Evolutionary conservation across 2,888 invertebrate genomes (phyloP).

Genomic region (Drosophila prostipennis): DNA sequence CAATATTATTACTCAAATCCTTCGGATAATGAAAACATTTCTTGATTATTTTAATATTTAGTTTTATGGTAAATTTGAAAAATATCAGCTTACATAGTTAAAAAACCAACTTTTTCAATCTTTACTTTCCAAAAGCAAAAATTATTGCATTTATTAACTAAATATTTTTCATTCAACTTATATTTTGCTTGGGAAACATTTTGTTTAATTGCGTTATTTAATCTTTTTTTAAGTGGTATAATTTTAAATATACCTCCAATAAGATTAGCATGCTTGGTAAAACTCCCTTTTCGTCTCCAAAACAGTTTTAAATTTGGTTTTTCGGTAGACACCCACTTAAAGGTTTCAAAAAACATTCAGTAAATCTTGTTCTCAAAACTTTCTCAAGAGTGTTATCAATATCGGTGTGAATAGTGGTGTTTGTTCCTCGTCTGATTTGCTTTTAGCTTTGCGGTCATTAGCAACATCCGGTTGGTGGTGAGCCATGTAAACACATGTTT

Average conservation of each 20-base stretch:
- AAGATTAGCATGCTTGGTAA: background rate
- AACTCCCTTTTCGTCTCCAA: background rate
- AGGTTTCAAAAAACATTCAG: background rate
- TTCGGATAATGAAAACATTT: background rate
- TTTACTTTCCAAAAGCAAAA: too few species aligned
- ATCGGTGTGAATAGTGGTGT: slow-evolving; percentile 22
- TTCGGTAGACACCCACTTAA: background rate
- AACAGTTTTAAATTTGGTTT: background rate
- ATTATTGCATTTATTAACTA: too few species aligned
- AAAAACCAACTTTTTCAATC: too few species aligned
- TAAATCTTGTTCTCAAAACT: background rate
- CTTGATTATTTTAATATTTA: too few species aligned
- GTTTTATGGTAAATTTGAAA: too few species aligned
- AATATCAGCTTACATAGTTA: too few species aligned
- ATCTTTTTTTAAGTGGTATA: background rate
- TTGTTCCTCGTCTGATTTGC: slow-evolving; percentile 38
- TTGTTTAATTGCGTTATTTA: too few species aligned
- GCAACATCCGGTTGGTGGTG: slow-evolving; percentile 69
- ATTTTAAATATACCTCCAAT: too few species aligned
- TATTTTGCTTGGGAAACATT: too few species aligned
- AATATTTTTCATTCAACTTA: too few species aligned
- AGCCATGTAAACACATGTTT: slow-evolving; percentile 73
- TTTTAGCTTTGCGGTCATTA: slow-evolving; percentile 64
- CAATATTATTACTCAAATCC: background rate
- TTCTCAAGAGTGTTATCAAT: slow-evolving; percentile 10